Evolutionary conservation across 2,888 invertebrate species (phyloP), one percentile per base, ranked within the genome.

Genomic region (Linnaemya vulpina): DNA sequence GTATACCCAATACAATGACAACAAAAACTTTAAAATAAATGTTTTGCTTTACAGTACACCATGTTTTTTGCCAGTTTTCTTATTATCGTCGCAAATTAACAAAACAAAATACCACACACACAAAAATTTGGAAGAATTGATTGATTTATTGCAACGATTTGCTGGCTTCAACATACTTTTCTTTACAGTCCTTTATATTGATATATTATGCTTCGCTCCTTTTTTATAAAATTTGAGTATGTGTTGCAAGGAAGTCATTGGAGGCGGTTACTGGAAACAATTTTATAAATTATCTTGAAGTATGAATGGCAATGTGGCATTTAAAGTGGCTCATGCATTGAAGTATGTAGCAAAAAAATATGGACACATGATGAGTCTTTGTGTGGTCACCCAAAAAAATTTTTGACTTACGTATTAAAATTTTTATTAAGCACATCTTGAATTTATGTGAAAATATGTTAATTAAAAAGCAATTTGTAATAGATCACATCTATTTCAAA

Each of bases 1-100:
- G n/a, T 17, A 49, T n/a, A 49, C 46, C 46, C 46, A n/a, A n/a
- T 49, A 17, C 46, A 49, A 49, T 49, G 46, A 49, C 46, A 49
- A 49, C 7, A 49, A 49, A 0, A 8, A 49, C 46, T 7, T 15
- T 8, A 15, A 49, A 49, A 49, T 49, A 49, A 49, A 17, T 49
- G 46, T 49, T n/a, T 5, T 49, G n/a, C 17, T 49, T 49, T 49
- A 8, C 15, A n/a, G 8, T 38, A 38, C 9, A 10, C 17, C 3
- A 10, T 20, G 7, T 20, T 51, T 20, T n/a, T 20, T 51, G 11
- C 11, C 10, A 51, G 8, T 22, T 20, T 20, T 20, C n/a, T 51
- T 51, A 51, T 51, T 20, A 11, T 51, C 51, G 20, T 51, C 4
- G 11, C 10, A 51, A 51, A 51, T 11, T 4, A 20, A n/a, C 17